Percentiles rank a stretch among this genome's conserved stretches.
Evolutionary conservation across 2,888 invertebrate genomes (phyloP).

Genomic region (Julus scandinavius): DNA sequence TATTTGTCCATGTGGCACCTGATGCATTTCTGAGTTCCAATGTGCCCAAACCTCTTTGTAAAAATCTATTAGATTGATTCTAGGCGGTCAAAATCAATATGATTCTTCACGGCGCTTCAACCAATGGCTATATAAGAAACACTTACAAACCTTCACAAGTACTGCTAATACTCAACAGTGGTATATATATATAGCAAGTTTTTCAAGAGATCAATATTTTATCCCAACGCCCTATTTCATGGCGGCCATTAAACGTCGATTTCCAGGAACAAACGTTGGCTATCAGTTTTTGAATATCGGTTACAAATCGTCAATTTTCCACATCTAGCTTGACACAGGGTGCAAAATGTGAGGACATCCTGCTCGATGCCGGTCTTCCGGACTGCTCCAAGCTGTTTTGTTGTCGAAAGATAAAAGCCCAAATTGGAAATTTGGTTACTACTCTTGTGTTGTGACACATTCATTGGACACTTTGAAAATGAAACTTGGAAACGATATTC

Average conservation of each 20-base stretch:
- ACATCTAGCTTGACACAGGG: constrained; percentile 8
- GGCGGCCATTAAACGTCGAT: neutral
- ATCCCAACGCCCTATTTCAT: neutral
- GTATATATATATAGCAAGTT: neutral
- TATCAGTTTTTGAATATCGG: constrained; percentile 29
- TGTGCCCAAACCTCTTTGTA: neutral
- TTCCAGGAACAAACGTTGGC: neutral
- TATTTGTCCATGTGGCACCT: neutral
- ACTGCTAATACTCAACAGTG: neutral
- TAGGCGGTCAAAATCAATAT: too few relatives aligned
- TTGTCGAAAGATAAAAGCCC: constrained; percentile 14
- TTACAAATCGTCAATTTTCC: constrained; percentile 29
- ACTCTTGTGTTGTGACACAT: neutral
- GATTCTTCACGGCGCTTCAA: neutral
- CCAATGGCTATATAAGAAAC: neutral
- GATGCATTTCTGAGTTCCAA: neutral
- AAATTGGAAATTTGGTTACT: constrained; percentile 4
- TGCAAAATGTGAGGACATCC: constrained; percentile 7
- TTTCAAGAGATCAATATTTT: neutral
- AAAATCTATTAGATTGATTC: too few relatives aligned
- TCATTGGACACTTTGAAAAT: neutral
- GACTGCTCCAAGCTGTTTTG: constrained; percentile 24
- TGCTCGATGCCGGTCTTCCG: constrained; percentile 20
- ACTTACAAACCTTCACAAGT: neutral
- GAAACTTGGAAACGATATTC: neutral